Evolutionary conservation across 1,140 invertebrate genomes (phyloP).

Genomic region (Rhysida immarginata): DNA sequence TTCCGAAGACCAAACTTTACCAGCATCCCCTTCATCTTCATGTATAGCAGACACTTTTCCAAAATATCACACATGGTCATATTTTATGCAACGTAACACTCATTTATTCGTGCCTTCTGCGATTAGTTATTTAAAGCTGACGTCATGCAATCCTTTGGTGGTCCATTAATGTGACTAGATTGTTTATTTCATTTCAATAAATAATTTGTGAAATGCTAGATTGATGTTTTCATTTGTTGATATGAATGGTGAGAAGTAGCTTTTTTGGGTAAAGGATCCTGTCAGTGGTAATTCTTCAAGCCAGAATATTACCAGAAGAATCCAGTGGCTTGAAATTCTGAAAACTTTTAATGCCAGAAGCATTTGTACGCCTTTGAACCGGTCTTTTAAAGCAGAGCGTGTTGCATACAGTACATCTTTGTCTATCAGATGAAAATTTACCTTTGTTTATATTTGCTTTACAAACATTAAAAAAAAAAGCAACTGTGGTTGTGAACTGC

Average conservation of each 20-base stretch:
- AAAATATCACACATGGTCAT: background rate
- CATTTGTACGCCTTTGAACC: background rate
- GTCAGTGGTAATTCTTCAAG: background rate
- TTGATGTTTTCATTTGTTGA: no score
- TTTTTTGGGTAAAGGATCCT: background rate
- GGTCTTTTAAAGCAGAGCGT: background rate
- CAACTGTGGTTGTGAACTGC: background rate
- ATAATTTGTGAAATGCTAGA: no score
- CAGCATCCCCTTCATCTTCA: background rate
- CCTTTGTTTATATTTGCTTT: background rate
- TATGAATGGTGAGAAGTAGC: background rate
- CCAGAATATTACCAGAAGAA: background rate
- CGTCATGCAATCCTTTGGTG: no score
- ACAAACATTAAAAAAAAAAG: background rate
- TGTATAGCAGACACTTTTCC: background rate
- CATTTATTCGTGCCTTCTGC: background rate
- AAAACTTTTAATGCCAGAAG: background rate
- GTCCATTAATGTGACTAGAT: no score
- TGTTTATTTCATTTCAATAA: no score
- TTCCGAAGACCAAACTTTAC: background rate
- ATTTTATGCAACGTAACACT: background rate
- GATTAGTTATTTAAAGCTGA: no score
- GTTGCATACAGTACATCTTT: background rate
- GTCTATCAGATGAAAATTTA: background rate
- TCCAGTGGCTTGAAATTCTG: background rate